A percentile compares a stretch with the other conserved stretches of the same genome.
Evolutionary conservation across 2,113 vertebrate species (phyloP).

Genomic region (Cinclus cinclus): DNA sequence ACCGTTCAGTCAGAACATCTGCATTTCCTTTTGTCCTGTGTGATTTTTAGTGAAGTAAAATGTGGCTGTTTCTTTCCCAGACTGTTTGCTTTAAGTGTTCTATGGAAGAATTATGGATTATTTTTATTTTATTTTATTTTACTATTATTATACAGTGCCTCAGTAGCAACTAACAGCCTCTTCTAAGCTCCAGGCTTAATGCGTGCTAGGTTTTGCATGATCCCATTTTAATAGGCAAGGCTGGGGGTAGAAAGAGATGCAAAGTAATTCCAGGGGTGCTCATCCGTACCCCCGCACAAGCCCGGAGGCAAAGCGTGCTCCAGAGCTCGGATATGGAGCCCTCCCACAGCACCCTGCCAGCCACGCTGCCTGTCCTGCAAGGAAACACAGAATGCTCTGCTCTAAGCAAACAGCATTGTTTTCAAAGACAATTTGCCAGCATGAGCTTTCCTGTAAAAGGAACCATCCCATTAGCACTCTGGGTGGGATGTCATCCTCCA

Average conservation of each 20-base stretch:
- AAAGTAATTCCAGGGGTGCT: neutral
- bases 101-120: slow-evolving; percentile 41
- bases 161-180: slow-evolving; percentile 31
- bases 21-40: slow-evolving; percentile 54
- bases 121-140: neutral
- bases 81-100: slow-evolving; percentile 41
- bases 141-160: neutral
- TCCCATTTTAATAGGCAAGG: neutral
- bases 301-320: neutral
- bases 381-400: neutral
- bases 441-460: slow-evolving; percentile 27
- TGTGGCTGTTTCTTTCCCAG: slow-evolving; percentile 33
- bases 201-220: neutral
- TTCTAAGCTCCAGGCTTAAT: neutral
- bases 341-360: neutral
- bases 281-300: accelerated
- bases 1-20: slow-evolving; percentile 57
- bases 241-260: neutral
- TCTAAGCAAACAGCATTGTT: slow-evolving; percentile 46
- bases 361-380: neutral
- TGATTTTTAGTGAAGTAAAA: slow-evolving; percentile 26
- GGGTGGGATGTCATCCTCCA: slow-evolving; percentile 7
- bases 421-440: slow-evolving; percentile 43
- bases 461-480: slow-evolving; percentile 40
- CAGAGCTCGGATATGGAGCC: neutral